Conservation (phyloP, 1,140 invertebrate genomes). For the silkworm (Bombyx mori) region ASM3026992v2 NC_085124.1:8230501-8231000, state of each 20-base stretch:
- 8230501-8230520: constrained; percentile 34
- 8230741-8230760: constrained; percentile 10
- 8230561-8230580: constrained; percentile 15
- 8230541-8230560: constrained; percentile 16
- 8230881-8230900: constrained; percentile 30
- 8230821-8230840: constrained; percentile 53
- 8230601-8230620: background rate
- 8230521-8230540: constrained; percentile 35
- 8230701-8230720: constrained; percentile 5
- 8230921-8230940: background rate
- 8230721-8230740: constrained; percentile 8
- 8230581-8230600: constrained; percentile 14
- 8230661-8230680: no score
- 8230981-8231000: constrained; percentile 23
- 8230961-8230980: background rate
- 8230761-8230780: constrained; percentile 30
- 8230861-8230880: constrained; percentile 22
- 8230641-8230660: no score
- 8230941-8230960: no score
- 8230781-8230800: constrained; percentile 45
- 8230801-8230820: constrained; percentile 54
- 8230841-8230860: constrained; percentile 44
- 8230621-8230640: no score
- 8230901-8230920: constrained; percentile 39
- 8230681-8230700: background rate